Percentiles rank a stretch among this genome's conserved stretches.
phyloP scores from a whole-genome alignment of 2,797 vertebrate species.

The Holocentrus rufus region DNA sequence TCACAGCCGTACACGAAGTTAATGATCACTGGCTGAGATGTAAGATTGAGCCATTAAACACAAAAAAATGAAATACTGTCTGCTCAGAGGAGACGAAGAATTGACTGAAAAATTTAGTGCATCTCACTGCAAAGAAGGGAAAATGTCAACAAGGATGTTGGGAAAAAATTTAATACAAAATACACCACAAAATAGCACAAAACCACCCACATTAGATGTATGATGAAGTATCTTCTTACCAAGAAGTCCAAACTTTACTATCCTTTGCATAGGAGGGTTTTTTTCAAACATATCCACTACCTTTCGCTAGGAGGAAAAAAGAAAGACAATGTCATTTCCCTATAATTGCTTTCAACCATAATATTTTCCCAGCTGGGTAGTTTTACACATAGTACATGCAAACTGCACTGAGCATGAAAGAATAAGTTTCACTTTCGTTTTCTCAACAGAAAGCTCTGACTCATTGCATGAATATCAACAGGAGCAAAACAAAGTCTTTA shows the following conservation, averaged over 20 bases:
- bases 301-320: conserved; percentile 46
- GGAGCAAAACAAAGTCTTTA: too few relatives aligned
- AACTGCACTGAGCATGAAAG: too few relatives aligned
- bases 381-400: too few relatives aligned
- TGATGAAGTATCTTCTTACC: conserved; percentile 54
- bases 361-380: not conserved
- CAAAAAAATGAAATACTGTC: not conserved
- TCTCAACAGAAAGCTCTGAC: not conserved
- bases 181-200: not conserved
- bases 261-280: conserved; percentile 40
- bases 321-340: not conserved
- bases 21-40: not conserved
- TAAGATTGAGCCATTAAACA: not conserved
- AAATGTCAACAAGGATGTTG: too few relatives aligned
- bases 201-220: not conserved
- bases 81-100: not conserved
- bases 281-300: conserved; percentile 59
- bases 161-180: not conserved
- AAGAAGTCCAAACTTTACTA: conserved; percentile 52
- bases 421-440: conserved; percentile 63
- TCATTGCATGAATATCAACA: not conserved
- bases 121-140: too few relatives aligned
- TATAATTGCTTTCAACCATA: not conserved
- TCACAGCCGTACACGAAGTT: not conserved
- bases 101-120: not conserved